Evolutionary conservation across 1,140 invertebrate genomes (phyloP).

Genomic region (Elysia chlorotica): DNA sequence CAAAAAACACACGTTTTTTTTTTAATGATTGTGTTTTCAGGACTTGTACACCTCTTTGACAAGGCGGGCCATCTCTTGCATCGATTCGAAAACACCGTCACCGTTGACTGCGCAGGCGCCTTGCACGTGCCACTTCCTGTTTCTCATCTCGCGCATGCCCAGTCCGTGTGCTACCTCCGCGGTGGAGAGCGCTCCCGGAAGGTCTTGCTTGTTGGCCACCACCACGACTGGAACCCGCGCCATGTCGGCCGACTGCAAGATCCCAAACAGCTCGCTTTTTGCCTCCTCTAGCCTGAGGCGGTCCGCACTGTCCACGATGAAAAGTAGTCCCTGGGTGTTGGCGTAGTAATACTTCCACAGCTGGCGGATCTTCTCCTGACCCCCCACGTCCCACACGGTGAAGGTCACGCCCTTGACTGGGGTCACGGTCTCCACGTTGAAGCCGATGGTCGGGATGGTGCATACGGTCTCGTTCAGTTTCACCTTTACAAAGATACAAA

Average conservation of each 20-base stretch:
- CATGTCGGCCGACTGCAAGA: conserved; percentile 54
- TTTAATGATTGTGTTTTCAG: too few relatives aligned
- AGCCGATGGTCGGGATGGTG: conserved; percentile 59
- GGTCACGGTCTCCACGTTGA: conserved; percentile 57
- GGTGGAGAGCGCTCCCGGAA: conserved; percentile 45
- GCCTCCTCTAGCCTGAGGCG: conserved; percentile 95
- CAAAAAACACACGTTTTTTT: too few relatives aligned
- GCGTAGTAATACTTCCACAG: conserved; percentile 52
- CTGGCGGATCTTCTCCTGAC: conserved; percentile 62
- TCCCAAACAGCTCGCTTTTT: conserved; percentile 81
- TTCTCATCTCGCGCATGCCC: conserved; percentile 15
- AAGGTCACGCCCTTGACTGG: conserved; percentile 60
- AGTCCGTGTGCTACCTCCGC: conserved; percentile 37
- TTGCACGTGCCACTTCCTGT: conserved; percentile 49
- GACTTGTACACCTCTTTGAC: conserved; percentile 32
- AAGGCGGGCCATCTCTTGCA: conserved; percentile 38
- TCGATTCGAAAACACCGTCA: conserved; percentile 50
- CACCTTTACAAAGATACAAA: conserved; percentile 64
- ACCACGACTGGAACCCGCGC: conserved; percentile 54
- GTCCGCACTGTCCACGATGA: conserved; percentile 91
- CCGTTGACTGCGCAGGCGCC: conserved; percentile 40
- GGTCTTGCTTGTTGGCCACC: conserved; percentile 61
- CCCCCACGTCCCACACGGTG: conserved; percentile 65
- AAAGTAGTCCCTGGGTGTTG: conserved; percentile 62
- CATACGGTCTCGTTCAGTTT: conserved; percentile 77